Evolutionary conservation across 1,140 invertebrate genomes (phyloP).

Genomic region (Tetranychus urticae): DNA sequence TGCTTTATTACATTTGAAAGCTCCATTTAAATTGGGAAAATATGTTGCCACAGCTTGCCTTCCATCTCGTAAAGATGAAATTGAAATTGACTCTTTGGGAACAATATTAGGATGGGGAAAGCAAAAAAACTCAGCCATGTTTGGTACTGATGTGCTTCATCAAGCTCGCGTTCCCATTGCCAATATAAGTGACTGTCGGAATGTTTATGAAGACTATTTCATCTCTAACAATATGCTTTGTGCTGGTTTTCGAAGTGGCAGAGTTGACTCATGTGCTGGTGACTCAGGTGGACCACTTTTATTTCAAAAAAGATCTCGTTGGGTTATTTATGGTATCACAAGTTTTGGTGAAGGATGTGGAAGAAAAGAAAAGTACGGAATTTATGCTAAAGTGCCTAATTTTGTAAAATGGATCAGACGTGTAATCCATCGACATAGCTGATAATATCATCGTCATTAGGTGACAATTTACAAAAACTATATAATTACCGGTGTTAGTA

Average conservation of each 20-base stretch:
- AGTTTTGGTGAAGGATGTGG: constrained; percentile 55
- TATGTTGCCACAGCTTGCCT: constrained; percentile 32
- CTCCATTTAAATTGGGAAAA: constrained; percentile 24
- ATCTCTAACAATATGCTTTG: constrained; percentile 16
- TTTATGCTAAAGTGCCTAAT: constrained; percentile 44
- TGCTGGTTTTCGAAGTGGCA: constrained; percentile 17
- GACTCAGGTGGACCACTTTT: constrained; percentile 7
- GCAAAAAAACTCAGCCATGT: constrained; percentile 34
- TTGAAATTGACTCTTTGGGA: constrained; percentile 32
- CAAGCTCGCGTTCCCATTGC: constrained; percentile 39
- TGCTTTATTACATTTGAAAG: constrained; percentile 36
- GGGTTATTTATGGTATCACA: constrained; percentile 27
- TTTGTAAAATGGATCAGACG: constrained; percentile 18
- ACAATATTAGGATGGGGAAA: constrained; percentile 21
- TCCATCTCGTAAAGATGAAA: constrained; percentile 27
- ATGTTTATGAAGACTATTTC: constrained; percentile 25
- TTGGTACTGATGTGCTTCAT: constrained; percentile 47
- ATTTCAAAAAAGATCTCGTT: constrained; percentile 10
- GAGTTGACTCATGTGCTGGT: constrained; percentile 18
- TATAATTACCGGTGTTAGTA: too few species aligned
- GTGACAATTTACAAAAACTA: too few species aligned
- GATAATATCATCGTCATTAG: neutral
- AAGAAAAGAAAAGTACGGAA: constrained; percentile 48
- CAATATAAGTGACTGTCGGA: constrained; percentile 20
- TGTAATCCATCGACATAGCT: neutral